Evolutionary conservation across 2,113 vertebrate genomes (phyloP).

Genomic region (Ovibos moschatus): DNA sequence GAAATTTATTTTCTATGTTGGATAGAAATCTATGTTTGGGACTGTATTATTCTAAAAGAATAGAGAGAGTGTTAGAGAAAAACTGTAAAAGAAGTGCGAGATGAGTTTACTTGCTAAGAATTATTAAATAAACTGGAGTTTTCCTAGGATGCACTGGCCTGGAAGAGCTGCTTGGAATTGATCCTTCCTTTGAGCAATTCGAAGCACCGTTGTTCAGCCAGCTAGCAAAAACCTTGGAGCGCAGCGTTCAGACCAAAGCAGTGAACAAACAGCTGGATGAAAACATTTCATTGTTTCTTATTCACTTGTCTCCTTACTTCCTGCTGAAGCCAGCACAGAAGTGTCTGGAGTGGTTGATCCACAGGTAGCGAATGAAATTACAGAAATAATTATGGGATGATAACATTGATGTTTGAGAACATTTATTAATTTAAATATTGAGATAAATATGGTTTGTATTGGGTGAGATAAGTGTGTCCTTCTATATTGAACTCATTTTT

Average conservation of each 20-base stretch:
- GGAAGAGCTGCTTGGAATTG: conserved; percentile 93
- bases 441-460: neutral
- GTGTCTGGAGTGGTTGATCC: conserved; percentile 97
- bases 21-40: neutral
- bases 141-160: conserved; percentile 93
- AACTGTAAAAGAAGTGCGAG: neutral
- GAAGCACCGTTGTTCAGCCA: conserved; percentile 91
- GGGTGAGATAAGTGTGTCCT: neutral
- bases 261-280: conserved; percentile 91
- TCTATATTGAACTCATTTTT: neutral
- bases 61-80: neutral
- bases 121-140: neutral
- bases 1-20: neutral
- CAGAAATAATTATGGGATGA: neutral
- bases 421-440: neutral
- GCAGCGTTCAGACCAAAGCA: conserved; percentile 93
- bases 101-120: neutral
- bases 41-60: neutral
- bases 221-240: conserved; percentile 88
- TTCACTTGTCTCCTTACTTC: conserved; percentile 94
- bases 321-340: conserved; percentile 96
- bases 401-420: neutral
- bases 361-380: conserved; percentile 84
- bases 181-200: conserved; percentile 89
- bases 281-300: conserved; percentile 90